Percentiles rank a stretch among this genome's conserved stretches.
Evolutionary conservation across 2,113 vertebrate genomes (phyloP).

Genomic region (Macquaria australasica): DNA sequence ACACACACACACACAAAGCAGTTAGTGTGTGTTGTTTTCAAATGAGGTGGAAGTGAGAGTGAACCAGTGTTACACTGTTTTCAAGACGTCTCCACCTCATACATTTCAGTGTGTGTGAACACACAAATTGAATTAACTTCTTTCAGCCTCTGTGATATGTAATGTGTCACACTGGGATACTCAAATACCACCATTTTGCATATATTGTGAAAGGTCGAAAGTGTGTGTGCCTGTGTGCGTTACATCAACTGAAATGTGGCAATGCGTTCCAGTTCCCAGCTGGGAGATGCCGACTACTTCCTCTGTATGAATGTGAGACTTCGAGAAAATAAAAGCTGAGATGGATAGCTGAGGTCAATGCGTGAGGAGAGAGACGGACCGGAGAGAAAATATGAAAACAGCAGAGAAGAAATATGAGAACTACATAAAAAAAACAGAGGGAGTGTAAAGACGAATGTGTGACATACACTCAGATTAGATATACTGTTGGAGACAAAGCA

Average conservation of each 20-base stretch:
- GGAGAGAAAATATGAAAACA: conserved; percentile 46
- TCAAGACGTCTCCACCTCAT: conserved; percentile 2
- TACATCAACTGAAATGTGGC: conserved; percentile 6
- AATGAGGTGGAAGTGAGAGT: conserved; percentile 40
- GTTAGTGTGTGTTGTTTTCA: conserved; percentile 51
- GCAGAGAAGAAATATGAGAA: conserved; percentile 26
- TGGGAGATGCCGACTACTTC: conserved; percentile 3
- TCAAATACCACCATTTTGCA: too few species aligned
- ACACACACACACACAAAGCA: conserved; percentile 40
- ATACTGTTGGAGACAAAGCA: background rate
- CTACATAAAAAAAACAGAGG: conserved; percentile 22
- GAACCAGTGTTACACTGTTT: conserved; percentile 17
- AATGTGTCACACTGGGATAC: background rate
- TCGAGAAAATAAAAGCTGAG: conserved; percentile 60
- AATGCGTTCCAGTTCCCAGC: background rate
- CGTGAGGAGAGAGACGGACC: conserved; percentile 17
- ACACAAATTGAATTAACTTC: background rate
- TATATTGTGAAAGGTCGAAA: background rate
- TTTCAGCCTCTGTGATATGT: background rate
- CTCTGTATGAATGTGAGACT: conserved; percentile 32
- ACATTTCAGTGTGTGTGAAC: background rate
- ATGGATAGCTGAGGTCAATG: conserved; percentile 42
- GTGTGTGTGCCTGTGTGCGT: background rate
- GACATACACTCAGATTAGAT: background rate
- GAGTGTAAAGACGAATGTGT: background rate